Evolutionary conservation across 2,888 invertebrate species (phyloP).

Genomic region (Dastarcus helophoroides): DNA sequence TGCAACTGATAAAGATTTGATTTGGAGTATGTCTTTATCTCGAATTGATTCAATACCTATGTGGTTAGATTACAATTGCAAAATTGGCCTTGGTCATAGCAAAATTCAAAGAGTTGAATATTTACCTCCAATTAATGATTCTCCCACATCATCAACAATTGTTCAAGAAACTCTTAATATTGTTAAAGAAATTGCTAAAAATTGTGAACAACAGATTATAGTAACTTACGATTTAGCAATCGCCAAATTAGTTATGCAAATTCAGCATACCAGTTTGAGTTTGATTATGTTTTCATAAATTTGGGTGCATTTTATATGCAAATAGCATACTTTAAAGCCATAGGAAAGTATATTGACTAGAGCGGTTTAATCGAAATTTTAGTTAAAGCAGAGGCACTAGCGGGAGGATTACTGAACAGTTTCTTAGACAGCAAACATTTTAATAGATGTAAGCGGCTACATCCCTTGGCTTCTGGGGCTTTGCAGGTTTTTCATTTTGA

Average conservation of each 20-base stretch:
- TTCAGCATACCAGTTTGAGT: conserved; percentile 21
- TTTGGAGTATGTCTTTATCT: conserved; percentile 14
- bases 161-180: conserved; percentile 22
- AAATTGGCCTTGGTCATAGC: conserved; percentile 13
- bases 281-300: conserved; percentile 22
- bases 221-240: conserved; percentile 27
- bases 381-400: conserved; percentile 24
- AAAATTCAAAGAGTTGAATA: conserved; percentile 20
- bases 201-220: conserved; percentile 20
- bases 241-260: conserved; percentile 17
- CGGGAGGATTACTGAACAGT: conserved; percentile 23
- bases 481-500: conserved; percentile 25
- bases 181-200: conserved; percentile 19
- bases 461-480: conserved; percentile 21
- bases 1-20: conserved; percentile 19
- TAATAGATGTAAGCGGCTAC: conserved; percentile 27
- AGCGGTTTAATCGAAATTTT: conserved; percentile 25
- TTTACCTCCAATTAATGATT: conserved; percentile 24
- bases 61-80: conserved; percentile 21
- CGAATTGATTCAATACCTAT: conserved; percentile 14
- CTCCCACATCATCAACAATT: conserved; percentile 19
- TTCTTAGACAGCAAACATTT: conserved; percentile 28
- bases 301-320: conserved; percentile 24
- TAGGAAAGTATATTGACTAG: conserved; percentile 26
- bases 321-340: conserved; percentile 26